phyloP scores from a whole-genome alignment of 2,888 invertebrate genomes.

The Pteria penguin region DNA sequence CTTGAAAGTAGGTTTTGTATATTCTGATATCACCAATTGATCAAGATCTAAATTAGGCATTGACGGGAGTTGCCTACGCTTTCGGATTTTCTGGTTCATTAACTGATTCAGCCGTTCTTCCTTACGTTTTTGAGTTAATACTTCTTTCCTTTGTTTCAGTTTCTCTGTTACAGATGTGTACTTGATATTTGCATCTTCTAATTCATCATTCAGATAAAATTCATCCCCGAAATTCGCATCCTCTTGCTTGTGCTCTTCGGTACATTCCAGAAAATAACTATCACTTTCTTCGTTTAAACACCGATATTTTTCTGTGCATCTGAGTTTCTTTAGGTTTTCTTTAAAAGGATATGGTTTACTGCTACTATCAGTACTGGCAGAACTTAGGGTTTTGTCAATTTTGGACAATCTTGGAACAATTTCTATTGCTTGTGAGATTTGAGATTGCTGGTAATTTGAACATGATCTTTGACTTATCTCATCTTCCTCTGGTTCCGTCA shows the following conservation, averaged over 20 bases:
- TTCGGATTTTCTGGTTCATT: background rate
- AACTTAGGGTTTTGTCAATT: background rate
- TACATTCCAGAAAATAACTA: background rate
- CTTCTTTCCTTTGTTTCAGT: slow-evolving; percentile 38
- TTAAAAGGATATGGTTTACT: background rate
- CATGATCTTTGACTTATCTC: too few species aligned
- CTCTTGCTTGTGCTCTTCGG: background rate
- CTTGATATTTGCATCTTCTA: background rate
- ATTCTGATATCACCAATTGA: background rate
- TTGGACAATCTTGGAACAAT: background rate
- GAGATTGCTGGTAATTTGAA: too few species aligned
- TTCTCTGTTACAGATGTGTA: slow-evolving; percentile 33
- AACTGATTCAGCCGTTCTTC: slow-evolving; percentile 15
- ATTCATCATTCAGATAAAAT: slow-evolving; percentile 20
- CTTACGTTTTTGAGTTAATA: slow-evolving; percentile 13
- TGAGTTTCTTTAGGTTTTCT: slow-evolving; percentile 44
- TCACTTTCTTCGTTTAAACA: slow-evolving; percentile 28
- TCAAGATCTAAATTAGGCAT: slow-evolving; percentile 24
- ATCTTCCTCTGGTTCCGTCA: too few species aligned
- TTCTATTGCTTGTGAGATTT: slow-evolving; percentile 11
- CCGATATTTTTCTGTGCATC: slow-evolving; percentile 49
- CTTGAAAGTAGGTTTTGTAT: background rate
- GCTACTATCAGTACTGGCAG: slow-evolving; percentile 19
- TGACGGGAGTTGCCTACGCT: background rate
- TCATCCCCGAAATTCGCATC: slow-evolving; percentile 12